These are phyloP conservation scores for Stomatorhinus walkeri DNA, from an alignment of 2,797 vertebrate species.

Conservation along the genomic window DNA sequence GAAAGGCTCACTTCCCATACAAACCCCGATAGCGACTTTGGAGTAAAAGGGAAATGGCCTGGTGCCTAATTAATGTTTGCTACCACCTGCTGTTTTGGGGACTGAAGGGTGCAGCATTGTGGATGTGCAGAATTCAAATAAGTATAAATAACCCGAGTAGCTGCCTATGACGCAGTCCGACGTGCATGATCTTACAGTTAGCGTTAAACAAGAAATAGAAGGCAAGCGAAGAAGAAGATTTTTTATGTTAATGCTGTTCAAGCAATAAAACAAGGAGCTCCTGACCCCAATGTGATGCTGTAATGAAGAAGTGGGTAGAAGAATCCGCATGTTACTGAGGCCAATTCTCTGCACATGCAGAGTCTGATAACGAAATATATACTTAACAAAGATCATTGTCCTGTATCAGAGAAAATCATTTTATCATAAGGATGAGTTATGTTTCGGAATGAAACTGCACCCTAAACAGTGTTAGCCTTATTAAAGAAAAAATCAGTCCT, in stretches of 20 bases:
- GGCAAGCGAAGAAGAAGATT: not conserved
- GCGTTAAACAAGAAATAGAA: not conserved
- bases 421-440: no score
- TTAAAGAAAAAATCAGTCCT: no score
- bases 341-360: no score
- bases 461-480: no score
- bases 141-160: not conserved
- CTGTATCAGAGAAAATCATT: no score
- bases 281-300: not conserved
- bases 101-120: not conserved
- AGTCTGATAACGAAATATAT: no score
- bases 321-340: no score
- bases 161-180: not conserved
- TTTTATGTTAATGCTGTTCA: not conserved
- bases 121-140: not conserved
- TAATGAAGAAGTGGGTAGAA: not conserved
- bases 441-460: no score
- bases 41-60: not conserved
- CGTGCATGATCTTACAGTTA: not conserved
- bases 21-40: not conserved
- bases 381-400: no score
- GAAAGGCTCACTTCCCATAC: not conserved
- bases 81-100: not conserved
- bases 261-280: not conserved
- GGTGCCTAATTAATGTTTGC: not conserved